Conservation (phyloP, 2,888 invertebrate genomes). For the Pseudanteris insignis region DNA sequence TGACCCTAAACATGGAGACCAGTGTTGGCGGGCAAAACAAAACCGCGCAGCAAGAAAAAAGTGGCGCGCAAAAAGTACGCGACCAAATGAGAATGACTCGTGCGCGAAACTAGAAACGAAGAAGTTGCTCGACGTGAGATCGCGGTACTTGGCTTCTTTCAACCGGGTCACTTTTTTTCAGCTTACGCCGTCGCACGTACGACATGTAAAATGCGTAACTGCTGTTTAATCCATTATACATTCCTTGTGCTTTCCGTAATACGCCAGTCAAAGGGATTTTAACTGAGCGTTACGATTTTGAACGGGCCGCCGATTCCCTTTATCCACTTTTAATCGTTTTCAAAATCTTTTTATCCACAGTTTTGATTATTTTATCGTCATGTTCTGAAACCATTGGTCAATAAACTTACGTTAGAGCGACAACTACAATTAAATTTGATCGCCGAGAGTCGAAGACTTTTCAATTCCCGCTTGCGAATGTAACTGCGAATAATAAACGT, state of each 20-base stretch:
- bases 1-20: slow-evolving; percentile 5
- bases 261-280: slow-evolving; percentile 17
- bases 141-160: slow-evolving; percentile 40
- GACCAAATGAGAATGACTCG: slow-evolving; percentile 30
- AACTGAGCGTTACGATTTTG: slow-evolving; percentile 14
- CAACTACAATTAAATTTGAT: too few relatives aligned
- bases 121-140: slow-evolving; percentile 37
- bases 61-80: slow-evolving; percentile 9
- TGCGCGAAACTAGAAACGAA: slow-evolving; percentile 41
- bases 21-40: slow-evolving; percentile 4
- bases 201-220: slow-evolving; percentile 38
- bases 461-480: too few relatives aligned
- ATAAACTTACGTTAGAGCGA: too few relatives aligned
- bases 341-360: too few relatives aligned
- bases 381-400: too few relatives aligned
- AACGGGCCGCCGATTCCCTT: slow-evolving; percentile 4
- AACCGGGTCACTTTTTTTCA: slow-evolving; percentile 37
- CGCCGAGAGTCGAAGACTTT: too few relatives aligned
- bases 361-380: too few relatives aligned
- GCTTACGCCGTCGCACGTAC: slow-evolving; percentile 23
- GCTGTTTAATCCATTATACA: slow-evolving; percentile 37
- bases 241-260: slow-evolving; percentile 23
- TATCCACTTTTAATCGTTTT: too few relatives aligned
- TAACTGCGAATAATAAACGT: too few relatives aligned
- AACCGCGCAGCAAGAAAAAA: background rate